Evolutionary conservation across 2,797 vertebrate species (phyloP), one percentile per base, ranked within the genome.

Genomic region (Squalus acanthias): DNA sequence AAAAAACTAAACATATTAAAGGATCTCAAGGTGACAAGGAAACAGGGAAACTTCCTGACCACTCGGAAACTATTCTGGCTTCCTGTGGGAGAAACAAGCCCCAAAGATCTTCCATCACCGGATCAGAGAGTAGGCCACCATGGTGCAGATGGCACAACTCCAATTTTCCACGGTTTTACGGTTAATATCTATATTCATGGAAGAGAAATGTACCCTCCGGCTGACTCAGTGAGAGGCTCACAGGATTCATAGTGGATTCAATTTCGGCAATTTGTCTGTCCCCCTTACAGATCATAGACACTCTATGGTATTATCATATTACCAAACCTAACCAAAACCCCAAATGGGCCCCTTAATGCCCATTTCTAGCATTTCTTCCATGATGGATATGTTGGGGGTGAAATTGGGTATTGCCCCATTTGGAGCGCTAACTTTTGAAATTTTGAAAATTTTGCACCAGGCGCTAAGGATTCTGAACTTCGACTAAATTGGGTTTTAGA

Each of bases 71-170:
- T 76, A n/a, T 53, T 76, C 70, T 57, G 69, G 60, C 70, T 33
- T 95, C 94, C 94, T 95, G 70, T 93, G n/a, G 17, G 82, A 85
- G 82, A 50, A 50, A 22, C n/a, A 69, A 69, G 33, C 33, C 46
- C 13, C 65, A 20, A 69, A 53, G 17, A 24, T 57, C 70, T 95
- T 95, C 67, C 24, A 29, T 65, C 57, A 65, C 26, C n/a, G 57
- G 89, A 92, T 92, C 89, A 92, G 89, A 92, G 89, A 92, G 33
- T 26, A 70, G 93, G 22, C 67, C 67, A 95, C 92, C 92, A 95
- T 70, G 13, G 65, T 95, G 39, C 65, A 70, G 39, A 95, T 46
- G 93, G 67, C 65, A 70, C 69, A 72, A 15, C 0, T 72, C 69
- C 65, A 95, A 95, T 95, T 46, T 69, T 91, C 60, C 26, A 63